Base-by-base conservation (phyloP, 2,797 vertebrate species). In the Sebastes reedi region DNA sequence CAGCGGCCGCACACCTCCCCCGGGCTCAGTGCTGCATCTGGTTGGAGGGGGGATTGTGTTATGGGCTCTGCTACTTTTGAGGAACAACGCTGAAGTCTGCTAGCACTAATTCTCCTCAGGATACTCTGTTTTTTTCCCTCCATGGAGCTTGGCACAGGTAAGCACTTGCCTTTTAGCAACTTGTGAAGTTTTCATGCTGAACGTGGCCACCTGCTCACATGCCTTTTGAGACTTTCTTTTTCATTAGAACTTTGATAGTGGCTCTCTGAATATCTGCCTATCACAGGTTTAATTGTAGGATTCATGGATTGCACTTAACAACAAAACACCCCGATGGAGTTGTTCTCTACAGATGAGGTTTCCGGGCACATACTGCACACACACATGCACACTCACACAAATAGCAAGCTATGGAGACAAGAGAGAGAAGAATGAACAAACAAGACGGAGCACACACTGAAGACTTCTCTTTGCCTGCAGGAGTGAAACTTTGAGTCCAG, bases 141-240 rank as follows among this genome's bases (percentile, higher is more conserved):
- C 67, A 83, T 75, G 86, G 71, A 83, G 65, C 50, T 75, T 79
- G 80, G 84, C 60, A 80, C 90, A 87, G 92, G 94, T 94, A 91
- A 93, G 94, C 90, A 25, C 67, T 70, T 27, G 67, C 42, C 12
- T 8, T 55, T 73, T 42, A 68, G 72, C 6, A 36, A 72, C 58
- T 72, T 62, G 60, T 60, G 42, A 70, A 68, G 66, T 75, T 67
- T 75, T 73, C 24, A 32, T 60, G 62, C 52, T 56, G 32, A 82
- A 46, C 4, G 6, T 50, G 42, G 61, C 66, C 76, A 61, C 70
- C 69, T 84, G 84, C 22, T 77, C 72, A 46, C 27, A 4, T 22
- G 64, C 60, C 24, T 59, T 52, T 22, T 32, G 18, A 65, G 30
- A 50, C 9, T 60, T 60, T 59, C 8, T 29, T 60, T 32, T 11